Evolutionary conservation across 1,140 invertebrate species (phyloP), one percentile per base, ranked within the genome.

Genomic region (Drosophila biarmipes): DNA sequence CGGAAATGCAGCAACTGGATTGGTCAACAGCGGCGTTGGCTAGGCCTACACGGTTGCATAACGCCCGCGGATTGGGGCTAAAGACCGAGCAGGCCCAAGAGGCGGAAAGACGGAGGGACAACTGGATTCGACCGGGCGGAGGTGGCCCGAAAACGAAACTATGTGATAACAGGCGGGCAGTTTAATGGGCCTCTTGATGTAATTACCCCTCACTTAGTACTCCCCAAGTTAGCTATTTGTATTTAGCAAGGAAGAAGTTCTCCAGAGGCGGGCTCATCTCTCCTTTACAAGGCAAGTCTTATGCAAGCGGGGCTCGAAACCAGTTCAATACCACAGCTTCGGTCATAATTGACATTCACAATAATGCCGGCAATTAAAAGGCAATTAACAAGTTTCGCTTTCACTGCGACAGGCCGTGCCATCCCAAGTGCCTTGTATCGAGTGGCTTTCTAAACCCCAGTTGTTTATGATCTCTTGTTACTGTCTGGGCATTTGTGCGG

Each of bases 341-440:
- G 29, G 27, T 55, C 57, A 80, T 78, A 82, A 84, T 82, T 78
- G 57, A 56, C 75, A 72, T 72, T 73, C 68, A 78, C 59, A 49
- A 58, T 73, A 53, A 80, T 53, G 52, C 46, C 29, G 55, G 62
- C 79, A 89, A 87, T 89, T 87, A 89, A 87, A 89, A 84, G 71
- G 63, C 79, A 87, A 87, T 87, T 87, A 84, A 84, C 82, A 84
- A 69, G 62, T 89, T 61, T 79, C 66, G 75, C 76, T 75, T 86
- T 86, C 82, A 86, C 81, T 81, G 15, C 8, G 29, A 45, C 21
- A 19, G 49, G 24, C 45, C 45, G 45, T 46, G 57, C 24, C 57
- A 55, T 58, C 58, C 51, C 24, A 51, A 24, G 6, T 35, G 37
- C 43, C 54, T 34, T 54, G 72, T 55, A 38, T 64, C 72, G 42